These are phyloP conservation scores for Actinostola sp. DNA, from an alignment of 92 coral and sea anemone genomes.

Conservation along the genomic window DNA sequence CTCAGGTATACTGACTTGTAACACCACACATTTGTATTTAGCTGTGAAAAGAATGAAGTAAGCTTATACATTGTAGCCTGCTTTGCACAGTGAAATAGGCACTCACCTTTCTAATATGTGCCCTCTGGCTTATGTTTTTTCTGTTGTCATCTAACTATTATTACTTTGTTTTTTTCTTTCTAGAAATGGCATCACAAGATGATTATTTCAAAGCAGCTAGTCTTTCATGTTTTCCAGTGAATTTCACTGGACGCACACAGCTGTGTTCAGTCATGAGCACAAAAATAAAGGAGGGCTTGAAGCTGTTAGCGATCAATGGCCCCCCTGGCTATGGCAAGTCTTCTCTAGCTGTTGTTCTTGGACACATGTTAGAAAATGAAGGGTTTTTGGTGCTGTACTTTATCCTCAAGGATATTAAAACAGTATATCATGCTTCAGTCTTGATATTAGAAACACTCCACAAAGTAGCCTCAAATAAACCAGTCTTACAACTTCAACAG, in stretches of 20 bases:
- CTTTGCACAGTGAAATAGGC: no score
- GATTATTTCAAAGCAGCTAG: background rate
- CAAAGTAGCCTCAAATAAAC: conserved; percentile 28
- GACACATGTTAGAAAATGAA: conserved; percentile 39
- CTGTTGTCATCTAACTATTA: background rate
- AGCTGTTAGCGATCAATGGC: conserved; percentile 46
- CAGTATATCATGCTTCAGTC: conserved; percentile 38
- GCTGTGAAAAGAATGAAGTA: background rate
- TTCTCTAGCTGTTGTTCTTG: conserved; percentile 32
- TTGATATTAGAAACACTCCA: conserved; percentile 32
- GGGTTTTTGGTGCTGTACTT: conserved; percentile 44
- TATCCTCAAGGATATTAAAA: conserved; percentile 18
- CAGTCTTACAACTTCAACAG: conserved; percentile 30
- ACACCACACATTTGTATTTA: no score
- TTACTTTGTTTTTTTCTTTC: background rate
- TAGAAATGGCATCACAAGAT: background rate
- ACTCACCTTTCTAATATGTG: no score
- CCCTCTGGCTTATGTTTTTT: no score
- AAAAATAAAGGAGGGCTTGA: background rate
- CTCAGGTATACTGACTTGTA: conserved; percentile 6
- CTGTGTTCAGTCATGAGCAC: conserved; percentile 24
- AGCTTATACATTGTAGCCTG: conserved; percentile 1
- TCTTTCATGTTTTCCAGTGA: conserved; percentile 24
- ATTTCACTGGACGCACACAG: conserved; percentile 65
- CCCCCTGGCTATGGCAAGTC: conserved; percentile 84